phyloP scores from a whole-genome alignment of 2,113 vertebrate genomes.

The Mastomys coucha region DNA sequence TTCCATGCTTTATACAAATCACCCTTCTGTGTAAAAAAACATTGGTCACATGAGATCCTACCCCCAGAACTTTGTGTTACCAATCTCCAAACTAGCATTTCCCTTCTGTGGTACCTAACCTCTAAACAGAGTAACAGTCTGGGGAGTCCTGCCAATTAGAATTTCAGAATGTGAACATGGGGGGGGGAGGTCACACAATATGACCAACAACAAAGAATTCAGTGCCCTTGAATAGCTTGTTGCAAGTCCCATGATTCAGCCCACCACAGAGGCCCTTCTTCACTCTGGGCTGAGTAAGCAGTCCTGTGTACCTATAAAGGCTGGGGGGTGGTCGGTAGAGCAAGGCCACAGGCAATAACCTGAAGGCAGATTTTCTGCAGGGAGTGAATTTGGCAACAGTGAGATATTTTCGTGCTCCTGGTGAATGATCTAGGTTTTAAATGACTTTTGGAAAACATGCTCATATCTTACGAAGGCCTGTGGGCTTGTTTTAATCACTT shows the following conservation, averaged over 20 bases:
- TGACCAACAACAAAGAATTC: no score
- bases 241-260: not conserved
- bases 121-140: not conserved
- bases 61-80: not conserved
- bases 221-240: no score
- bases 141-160: not conserved
- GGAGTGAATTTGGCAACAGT: not conserved
- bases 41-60: not conserved
- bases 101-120: not conserved
- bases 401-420: not conserved
- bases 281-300: not conserved
- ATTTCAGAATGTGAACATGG: not conserved
- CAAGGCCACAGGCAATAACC: rapidly evolving
- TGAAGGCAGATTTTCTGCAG: not conserved
- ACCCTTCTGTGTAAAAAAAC: not conserved
- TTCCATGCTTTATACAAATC: not conserved
- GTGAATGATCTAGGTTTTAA: not conserved
- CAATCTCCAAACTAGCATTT: not conserved
- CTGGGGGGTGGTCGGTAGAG: rapidly evolving
- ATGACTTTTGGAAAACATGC: not conserved
- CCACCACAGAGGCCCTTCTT: not conserved
- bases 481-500: slow-evolving; percentile 75
- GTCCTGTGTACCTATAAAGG: no score
- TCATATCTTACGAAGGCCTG: slow-evolving; percentile 13
- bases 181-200: not conserved